Percentiles rank a stretch among this genome's conserved stretches.
These are phyloP conservation scores for Pantala flavescens DNA, from an alignment of 1,140 invertebrate species.

Conservation along the genomic window DNA sequence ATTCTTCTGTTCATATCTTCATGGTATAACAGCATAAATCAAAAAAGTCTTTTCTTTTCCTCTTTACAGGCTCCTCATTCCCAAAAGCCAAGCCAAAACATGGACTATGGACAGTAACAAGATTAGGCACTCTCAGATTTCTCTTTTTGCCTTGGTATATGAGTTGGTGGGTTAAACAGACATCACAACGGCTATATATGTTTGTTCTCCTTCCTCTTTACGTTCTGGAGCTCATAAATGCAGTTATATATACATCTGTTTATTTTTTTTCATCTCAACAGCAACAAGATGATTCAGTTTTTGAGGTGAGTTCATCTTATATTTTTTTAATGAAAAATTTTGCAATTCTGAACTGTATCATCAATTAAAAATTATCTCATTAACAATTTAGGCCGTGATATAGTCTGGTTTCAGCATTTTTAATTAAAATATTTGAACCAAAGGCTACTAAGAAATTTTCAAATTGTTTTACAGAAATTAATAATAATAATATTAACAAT, in stretches of 20 bases:
- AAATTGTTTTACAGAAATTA: no score
- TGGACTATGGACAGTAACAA: constrained; percentile 67
- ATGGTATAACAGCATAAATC: no score
- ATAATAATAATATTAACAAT: no score
- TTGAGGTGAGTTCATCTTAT: constrained; percentile 23
- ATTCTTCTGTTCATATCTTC: no score
- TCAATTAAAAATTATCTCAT: no score
- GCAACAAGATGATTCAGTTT: constrained; percentile 22
- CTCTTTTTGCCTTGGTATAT: constrained; percentile 71
- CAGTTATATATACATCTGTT: constrained; percentile 44
- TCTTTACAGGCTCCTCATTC: constrained; percentile 71
- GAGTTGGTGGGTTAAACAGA: constrained; percentile 83
- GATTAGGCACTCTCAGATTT: constrained; percentile 64
- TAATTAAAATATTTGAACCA: no score
- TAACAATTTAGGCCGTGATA: no score
- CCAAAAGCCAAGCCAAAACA: constrained; percentile 88
- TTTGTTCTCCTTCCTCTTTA: constrained; percentile 62
- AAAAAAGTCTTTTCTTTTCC: background rate
- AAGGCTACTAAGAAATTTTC: no score
- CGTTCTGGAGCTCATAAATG: constrained; percentile 59
- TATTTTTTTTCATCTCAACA: background rate
- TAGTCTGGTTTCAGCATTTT: no score
- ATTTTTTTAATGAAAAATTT: background rate
- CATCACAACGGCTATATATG: constrained; percentile 58
- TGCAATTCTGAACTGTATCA: no score